A percentile compares a stretch with the other conserved stretches of the same genome.
Evolutionary conservation across 2,113 vertebrate species (phyloP).

Genomic region (Cranoglanis bouderius): DNA sequence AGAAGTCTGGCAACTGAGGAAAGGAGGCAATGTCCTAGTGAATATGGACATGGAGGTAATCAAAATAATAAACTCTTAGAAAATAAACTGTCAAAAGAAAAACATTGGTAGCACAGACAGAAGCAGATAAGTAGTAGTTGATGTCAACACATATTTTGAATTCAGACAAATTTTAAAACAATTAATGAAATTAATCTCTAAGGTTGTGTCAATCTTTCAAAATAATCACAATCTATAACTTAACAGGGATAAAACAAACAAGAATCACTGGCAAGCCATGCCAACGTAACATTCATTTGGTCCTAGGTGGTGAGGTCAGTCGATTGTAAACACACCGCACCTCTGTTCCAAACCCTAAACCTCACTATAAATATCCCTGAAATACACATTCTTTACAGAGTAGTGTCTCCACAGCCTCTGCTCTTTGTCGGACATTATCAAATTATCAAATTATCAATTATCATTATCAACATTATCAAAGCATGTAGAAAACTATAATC

Average conservation of each 20-base stretch:
- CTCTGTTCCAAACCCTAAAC: constrained; percentile 36
- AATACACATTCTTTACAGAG: constrained; percentile 68
- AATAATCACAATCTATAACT: constrained; percentile 56
- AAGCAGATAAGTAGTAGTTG: constrained; percentile 17
- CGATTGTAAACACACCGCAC: constrained; percentile 65
- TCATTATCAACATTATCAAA: constrained; percentile 10
- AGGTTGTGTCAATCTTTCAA: constrained; percentile 47
- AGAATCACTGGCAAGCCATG: constrained; percentile 61
- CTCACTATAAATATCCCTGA: constrained; percentile 49
- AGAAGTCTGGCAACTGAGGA: constrained; percentile 54
- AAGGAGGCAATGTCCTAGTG: constrained; percentile 65
- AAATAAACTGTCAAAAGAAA: constrained; percentile 50
- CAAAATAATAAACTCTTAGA: constrained; percentile 58
- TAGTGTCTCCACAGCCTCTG: constrained; percentile 55
- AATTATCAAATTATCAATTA: constrained; percentile 50
- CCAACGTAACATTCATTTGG: constrained; percentile 70
- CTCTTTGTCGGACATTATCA: constrained; percentile 51
- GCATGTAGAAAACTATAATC: constrained; percentile 19
- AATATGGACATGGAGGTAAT: constrained; percentile 60
- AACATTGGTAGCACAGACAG: neutral
- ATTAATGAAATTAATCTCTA: constrained; percentile 13
- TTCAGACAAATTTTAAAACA: constrained; percentile 27
- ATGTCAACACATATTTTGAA: constrained; percentile 23
- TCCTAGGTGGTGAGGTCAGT: constrained; percentile 69
- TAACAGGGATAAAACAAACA: constrained; percentile 46